Base-by-base conservation (phyloP, 2,888 invertebrate species). In the Eustalomyia histrio region DNA sequence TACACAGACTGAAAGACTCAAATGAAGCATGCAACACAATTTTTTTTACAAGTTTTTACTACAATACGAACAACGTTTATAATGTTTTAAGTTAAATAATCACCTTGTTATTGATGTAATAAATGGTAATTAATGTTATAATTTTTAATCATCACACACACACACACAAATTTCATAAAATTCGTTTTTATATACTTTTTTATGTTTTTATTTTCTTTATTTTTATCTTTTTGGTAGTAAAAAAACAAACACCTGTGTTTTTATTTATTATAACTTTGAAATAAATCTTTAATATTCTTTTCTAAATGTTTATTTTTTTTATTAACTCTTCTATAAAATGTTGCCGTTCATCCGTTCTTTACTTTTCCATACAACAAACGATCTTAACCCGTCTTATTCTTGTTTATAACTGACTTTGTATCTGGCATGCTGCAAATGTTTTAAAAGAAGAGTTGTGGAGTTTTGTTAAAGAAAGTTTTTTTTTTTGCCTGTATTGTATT, bases 301-400 rank as follows among this genome's bases (percentile, higher is more conserved):
- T 29, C 21, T 14, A 18, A 2, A 3, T 53, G 7, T 64, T 58
- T 50, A 16, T 24, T 53, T 43, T 33, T 39, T 24, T 52, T 14
- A n/a, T 52, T 33, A 50, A n/a, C n/a, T 50, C 7, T 8, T 65
- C 5, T 24, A 58, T 2, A 33, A 16, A 16, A 57, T 10, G 1
- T 7, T 64, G 67, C 33, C 53, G 43, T 71, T 65, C 50, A 61
- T 69, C 50, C 69, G 55, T 74, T 69, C 12, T 53, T 53, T 52
- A 55, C 18, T 21, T 16, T 55, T 67, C 63, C 52, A 64, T 61
- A 64, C 61, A 47, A 3, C n/a, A 4, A 57, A 76, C 72, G 83
- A 83, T 79, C 83, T 81, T 63, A 81, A 83, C 76, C 72, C 82
- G 79, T 57, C 82, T 60, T 72, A 72, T 83, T 82, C 82, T 83